phyloP scores from a whole-genome alignment of 2,113 vertebrate genomes.

The Proterorhinus semilunaris region DNA sequence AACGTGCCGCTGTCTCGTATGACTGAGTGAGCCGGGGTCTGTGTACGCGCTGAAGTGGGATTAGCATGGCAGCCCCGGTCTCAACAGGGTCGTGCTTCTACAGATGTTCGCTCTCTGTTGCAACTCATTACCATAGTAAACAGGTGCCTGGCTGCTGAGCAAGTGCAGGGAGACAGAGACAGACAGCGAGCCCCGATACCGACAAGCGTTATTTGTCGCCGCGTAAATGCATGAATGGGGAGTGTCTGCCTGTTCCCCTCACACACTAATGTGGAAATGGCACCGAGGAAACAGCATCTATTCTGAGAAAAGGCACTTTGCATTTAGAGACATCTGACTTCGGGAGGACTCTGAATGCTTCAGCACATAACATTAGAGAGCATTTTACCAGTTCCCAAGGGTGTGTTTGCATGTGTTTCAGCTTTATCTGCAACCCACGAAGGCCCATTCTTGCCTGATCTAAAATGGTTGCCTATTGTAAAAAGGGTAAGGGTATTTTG shows the following conservation, averaged over 20 bases:
- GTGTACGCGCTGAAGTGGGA: slow-evolving; percentile 27
- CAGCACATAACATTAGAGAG: slow-evolving; percentile 24
- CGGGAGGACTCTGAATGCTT: slow-evolving; percentile 11
- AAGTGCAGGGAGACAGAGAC: slow-evolving; percentile 9
- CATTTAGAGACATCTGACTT: slow-evolving; percentile 51
- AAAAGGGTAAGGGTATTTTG: not conserved
- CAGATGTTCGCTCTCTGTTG: slow-evolving; percentile 64
- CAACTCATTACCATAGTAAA: slow-evolving; percentile 69
- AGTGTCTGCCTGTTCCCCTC: slow-evolving; percentile 37
- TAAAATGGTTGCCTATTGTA: not conserved
- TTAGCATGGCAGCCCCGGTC: slow-evolving; percentile 44
- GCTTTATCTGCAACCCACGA: not conserved
- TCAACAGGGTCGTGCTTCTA: slow-evolving; percentile 59
- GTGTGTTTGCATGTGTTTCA: slow-evolving; percentile 27
- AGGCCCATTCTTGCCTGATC: not conserved
- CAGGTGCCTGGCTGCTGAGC: slow-evolving; percentile 45
- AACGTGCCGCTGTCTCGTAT: slow-evolving; percentile 12
- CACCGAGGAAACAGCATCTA: slow-evolving; percentile 52
- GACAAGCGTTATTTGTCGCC: slow-evolving; percentile 14
- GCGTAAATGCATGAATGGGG: slow-evolving; percentile 24
- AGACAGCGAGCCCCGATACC: slow-evolving; percentile 40
- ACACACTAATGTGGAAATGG: slow-evolving; percentile 47
- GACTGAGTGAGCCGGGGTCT: slow-evolving; percentile 8
- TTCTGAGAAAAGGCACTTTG: slow-evolving; percentile 41
- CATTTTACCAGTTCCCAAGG: slow-evolving; percentile 19